Base-by-base conservation (phyloP, 2,113 vertebrate species). In the Sitta europaea region DNA sequence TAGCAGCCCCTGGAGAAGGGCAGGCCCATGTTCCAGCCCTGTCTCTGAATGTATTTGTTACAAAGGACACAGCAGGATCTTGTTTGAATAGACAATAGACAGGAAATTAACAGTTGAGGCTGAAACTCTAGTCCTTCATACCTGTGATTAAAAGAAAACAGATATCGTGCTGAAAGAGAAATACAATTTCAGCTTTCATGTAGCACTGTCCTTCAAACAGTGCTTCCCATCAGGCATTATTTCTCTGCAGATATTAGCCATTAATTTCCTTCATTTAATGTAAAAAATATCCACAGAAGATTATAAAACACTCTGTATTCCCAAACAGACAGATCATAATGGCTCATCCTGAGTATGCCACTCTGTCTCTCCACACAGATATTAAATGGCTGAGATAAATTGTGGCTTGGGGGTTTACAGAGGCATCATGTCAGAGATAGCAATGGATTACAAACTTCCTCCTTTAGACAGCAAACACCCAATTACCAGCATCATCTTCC, bases 91-190 rank as follows among this genome's bases (percentile, higher is more conserved):
- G 93, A 90, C 66, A 88, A 89, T 25, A 70, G 90, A 90, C 94
- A 97, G 96, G 96, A 96, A 96, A 96, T 97, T 88, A 96, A 86
- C 85, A 88, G 88, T 96, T 95, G 83, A 86, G 85, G 78, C 63
- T 90, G 95, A 96, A 96, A 96, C 74, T 86, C 87, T 66, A 92
- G 62, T 51, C 74, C 82, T 80, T 90, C 92, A 88, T 92, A 90
- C 93, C 90, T 94, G 78, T 90, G 96, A 96, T 93, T 96, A 96
- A 95, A 86, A 93, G 93, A 88, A 97, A 97, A 96, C 94, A 96
- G 92, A 94, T 92, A 92, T 29, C 81, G 62, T 72, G 79, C 68
- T 94, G 96, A 95, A 95, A 96, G 82, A 92, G 22, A 93, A 88
- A 83, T 81, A 67, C 68, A 87, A 80, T 95, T 93, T 80, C 82